These are phyloP conservation scores for Liasis olivaceus DNA, from an alignment of 2,797 vertebrate species.

Conservation along the genomic window DNA sequence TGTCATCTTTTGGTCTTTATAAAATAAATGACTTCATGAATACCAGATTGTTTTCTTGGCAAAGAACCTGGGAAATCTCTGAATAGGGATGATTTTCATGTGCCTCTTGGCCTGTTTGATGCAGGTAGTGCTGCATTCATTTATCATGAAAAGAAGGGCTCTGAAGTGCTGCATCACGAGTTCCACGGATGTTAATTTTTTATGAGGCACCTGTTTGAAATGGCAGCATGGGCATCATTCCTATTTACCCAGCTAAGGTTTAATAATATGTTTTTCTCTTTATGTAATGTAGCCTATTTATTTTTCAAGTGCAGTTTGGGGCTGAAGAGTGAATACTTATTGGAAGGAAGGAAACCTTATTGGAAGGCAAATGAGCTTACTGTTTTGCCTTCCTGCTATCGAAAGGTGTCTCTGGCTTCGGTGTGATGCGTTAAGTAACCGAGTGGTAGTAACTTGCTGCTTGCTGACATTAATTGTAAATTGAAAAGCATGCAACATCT, in stretches of 20 bases:
- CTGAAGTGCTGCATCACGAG: conserved; percentile 49
- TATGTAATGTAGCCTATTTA: conserved; percentile 49
- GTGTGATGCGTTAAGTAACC: conserved; percentile 7
- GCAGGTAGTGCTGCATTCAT: conserved; percentile 60
- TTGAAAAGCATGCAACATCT: background rate
- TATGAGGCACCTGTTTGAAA: conserved; percentile 66
- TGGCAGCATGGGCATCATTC: conserved; percentile 61
- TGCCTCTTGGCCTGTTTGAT: conserved; percentile 33
- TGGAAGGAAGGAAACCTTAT: conserved; percentile 41
- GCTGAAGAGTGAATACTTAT: conserved; percentile 30
- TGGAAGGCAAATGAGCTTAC: conserved; percentile 41
- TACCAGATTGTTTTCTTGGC: conserved; percentile 45
- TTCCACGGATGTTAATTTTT: conserved; percentile 66
- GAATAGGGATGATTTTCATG: background rate
- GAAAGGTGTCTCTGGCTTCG: conserved; percentile 39
- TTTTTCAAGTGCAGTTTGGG: conserved; percentile 49
- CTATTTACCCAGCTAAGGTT: conserved; percentile 56
- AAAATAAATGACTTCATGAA: background rate
- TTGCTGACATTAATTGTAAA: background rate
- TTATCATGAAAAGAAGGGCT: conserved; percentile 60
- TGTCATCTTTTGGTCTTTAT: background rate
- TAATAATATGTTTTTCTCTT: conserved; percentile 56
- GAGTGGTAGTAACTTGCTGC: background rate
- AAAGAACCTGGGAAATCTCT: conserved; percentile 51
- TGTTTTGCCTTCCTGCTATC: conserved; percentile 25